phyloP scores from a whole-genome alignment of 2,797 vertebrate genomes.

The Anas georgica region DNA sequence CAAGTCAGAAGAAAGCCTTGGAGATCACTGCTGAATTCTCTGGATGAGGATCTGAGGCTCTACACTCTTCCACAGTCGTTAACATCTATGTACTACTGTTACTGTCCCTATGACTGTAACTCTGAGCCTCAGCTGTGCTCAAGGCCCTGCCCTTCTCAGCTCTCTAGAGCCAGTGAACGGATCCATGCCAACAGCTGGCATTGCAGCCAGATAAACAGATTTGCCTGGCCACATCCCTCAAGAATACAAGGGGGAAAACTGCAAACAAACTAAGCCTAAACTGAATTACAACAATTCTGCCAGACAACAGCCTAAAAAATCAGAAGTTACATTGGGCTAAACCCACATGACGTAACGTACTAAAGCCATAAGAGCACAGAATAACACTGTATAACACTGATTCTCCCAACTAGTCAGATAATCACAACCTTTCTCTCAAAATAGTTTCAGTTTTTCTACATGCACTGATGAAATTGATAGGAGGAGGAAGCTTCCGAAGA shows the following conservation, averaged over 20 bases:
- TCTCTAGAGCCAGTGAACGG: accelerated
- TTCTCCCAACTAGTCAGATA: neutral
- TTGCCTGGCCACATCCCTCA: neutral
- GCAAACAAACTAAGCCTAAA: neutral
- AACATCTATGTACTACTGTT: neutral
- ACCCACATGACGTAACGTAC: neutral
- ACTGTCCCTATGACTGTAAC: neutral
- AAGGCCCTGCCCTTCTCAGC: too few relatives aligned
- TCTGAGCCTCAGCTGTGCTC: neutral
- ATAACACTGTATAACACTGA: neutral
- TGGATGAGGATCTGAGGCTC: neutral
- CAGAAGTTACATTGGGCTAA: neutral
- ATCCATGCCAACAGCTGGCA: neutral
- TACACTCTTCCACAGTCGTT: neutral
- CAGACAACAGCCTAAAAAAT: neutral
- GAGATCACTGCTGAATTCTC: neutral
- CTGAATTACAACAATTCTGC: neutral
- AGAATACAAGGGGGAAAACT: neutral
- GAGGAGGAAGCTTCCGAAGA: neutral
- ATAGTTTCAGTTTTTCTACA: neutral
- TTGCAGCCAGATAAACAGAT: neutral
- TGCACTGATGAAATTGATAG: neutral
- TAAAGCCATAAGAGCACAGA: neutral
- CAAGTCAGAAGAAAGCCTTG: neutral
- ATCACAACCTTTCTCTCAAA: neutral